A percentile compares a stretch with the other conserved stretches of the same genome.
Evolutionary conservation across 1,140 invertebrate genomes (phyloP).

Genomic region (Drosophila nigrodunni): DNA sequence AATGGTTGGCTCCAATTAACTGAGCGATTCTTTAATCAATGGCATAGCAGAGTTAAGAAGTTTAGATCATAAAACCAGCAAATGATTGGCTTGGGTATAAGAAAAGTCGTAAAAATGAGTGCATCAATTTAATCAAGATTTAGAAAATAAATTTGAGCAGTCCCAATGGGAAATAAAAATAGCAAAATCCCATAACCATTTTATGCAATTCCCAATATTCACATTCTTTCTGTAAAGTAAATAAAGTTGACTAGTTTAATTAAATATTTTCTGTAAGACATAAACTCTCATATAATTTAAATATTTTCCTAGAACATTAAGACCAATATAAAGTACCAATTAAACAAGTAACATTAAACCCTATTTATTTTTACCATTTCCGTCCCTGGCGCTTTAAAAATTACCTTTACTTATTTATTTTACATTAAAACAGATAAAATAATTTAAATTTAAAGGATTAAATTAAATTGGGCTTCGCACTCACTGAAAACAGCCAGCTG

Average conservation of each 20-base stretch:
- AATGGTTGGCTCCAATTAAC: conserved; percentile 10
- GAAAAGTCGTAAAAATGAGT: not conserved
- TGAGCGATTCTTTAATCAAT: conserved; percentile 12
- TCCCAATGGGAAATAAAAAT: too few relatives aligned
- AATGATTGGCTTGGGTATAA: not conserved
- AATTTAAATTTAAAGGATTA: conserved; percentile 20
- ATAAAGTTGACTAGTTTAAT: too few relatives aligned
- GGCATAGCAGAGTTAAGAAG: not conserved
- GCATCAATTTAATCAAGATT: not conserved
- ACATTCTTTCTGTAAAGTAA: too few relatives aligned
- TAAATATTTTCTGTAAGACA: too few relatives aligned
- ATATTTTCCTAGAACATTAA: not conserved
- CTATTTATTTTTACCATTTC: not conserved
- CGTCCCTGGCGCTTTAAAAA: not conserved
- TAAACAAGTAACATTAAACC: not conserved
- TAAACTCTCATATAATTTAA: too few relatives aligned
- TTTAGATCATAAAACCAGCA: not conserved
- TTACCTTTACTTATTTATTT: conserved; percentile 13
- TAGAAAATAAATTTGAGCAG: not conserved
- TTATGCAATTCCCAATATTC: too few relatives aligned
- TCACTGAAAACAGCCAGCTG: not conserved
- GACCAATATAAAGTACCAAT: not conserved
- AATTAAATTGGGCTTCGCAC: conserved; percentile 6
- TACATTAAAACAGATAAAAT: conserved; percentile 1
- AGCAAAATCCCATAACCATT: too few relatives aligned